Conservation (phyloP, 2,113 vertebrate genomes). For the Psettodes erumei region DNA sequence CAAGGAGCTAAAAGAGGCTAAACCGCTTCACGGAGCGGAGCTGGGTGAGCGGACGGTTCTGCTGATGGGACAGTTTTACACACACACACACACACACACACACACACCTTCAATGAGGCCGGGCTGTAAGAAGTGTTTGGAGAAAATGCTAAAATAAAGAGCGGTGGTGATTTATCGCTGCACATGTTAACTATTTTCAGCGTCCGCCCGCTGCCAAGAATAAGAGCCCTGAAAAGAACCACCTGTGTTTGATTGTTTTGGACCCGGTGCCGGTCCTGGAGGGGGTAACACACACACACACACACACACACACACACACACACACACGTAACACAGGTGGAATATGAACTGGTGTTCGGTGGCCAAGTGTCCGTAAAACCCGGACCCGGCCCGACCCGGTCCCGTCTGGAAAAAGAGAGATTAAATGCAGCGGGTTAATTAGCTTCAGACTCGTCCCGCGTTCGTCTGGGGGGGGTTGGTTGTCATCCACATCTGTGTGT, state of each 20-base stretch:
- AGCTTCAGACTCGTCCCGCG: slow-evolving; percentile 55
- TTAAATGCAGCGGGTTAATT: slow-evolving; percentile 57
- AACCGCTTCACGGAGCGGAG: neutral
- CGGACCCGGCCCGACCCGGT: slow-evolving; percentile 44
- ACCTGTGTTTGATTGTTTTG: slow-evolving; percentile 81
- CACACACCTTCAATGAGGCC: slow-evolving; percentile 50
- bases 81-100: no score
- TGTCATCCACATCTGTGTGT: slow-evolving; percentile 40
- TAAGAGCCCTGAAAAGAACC: slow-evolving; percentile 70
- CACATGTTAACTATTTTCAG: slow-evolving; percentile 78
- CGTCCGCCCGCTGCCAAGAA: slow-evolving; percentile 62
- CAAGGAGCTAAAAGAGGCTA: neutral
- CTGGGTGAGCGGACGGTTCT: no score
- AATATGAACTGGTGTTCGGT: slow-evolving; percentile 58
- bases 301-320: no score
- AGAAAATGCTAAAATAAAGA: slow-evolving; percentile 67
- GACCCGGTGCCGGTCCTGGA: slow-evolving; percentile 51
- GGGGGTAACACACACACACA: slow-evolving; percentile 57
- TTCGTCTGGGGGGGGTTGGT: no score
- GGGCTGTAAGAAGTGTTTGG: slow-evolving; percentile 62
- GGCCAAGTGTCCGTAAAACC: slow-evolving; percentile 63
- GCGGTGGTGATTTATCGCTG: slow-evolving; percentile 75
- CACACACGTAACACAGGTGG: no score
- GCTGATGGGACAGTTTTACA: no score
- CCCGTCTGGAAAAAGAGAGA: slow-evolving; percentile 63